Evolutionary conservation across 1,140 invertebrate genomes (phyloP).

Genomic region (Brachionus paranguensis): DNA sequence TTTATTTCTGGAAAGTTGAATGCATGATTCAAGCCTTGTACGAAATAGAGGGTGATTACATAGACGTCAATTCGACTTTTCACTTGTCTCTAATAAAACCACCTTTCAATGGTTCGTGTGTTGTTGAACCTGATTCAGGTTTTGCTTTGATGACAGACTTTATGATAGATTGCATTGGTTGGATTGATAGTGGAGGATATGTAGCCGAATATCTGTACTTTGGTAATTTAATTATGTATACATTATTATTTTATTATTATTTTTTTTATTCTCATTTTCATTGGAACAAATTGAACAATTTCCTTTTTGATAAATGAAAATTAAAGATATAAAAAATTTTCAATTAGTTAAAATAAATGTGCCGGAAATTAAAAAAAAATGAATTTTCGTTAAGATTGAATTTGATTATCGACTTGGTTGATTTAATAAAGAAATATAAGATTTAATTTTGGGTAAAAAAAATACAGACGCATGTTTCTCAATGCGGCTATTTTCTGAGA

Average conservation of each 20-base stretch:
- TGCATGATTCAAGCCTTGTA: background rate
- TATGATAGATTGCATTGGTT: background rate
- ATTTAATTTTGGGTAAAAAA: too few species aligned
- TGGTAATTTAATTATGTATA: background rate
- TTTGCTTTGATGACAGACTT: constrained; percentile 6
- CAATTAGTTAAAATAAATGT: too few species aligned
- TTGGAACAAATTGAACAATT: too few species aligned
- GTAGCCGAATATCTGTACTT: background rate
- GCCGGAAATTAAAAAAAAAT: too few species aligned
- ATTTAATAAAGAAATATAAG: too few species aligned
- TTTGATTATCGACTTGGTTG: too few species aligned
- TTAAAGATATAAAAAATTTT: too few species aligned
- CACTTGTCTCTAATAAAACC: background rate
- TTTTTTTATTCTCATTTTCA: background rate
- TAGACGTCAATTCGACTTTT: background rate
- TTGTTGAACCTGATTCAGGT: background rate
- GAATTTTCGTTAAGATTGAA: too few species aligned
- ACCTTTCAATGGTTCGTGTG: background rate
- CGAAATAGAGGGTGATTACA: background rate
- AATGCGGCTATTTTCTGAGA: too few species aligned
- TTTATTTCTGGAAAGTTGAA: constrained; percentile 4
- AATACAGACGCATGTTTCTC: too few species aligned
- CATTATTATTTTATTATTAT: too few species aligned
- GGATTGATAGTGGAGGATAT: background rate
- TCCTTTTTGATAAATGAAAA: too few species aligned